These are phyloP conservation scores for Hypanus sabinus DNA, from an alignment of 2,113 vertebrate genomes.

Conservation along the genomic window DNA sequence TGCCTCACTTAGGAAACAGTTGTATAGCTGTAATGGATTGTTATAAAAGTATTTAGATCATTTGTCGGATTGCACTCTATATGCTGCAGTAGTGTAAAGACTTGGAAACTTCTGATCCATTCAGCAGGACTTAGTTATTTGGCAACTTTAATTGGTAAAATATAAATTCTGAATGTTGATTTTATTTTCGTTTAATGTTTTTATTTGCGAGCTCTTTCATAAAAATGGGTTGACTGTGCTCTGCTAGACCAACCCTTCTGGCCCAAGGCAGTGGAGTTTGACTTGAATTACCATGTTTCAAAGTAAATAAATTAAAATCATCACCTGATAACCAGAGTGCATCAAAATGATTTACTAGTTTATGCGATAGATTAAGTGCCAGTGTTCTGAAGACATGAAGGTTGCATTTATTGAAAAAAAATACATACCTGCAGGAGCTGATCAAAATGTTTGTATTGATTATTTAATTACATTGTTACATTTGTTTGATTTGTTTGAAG, in stretches of 20 bases:
- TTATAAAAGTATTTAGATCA: too few species aligned
- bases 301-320: background rate
- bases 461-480: background rate
- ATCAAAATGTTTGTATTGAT: background rate
- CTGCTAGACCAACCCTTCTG: background rate
- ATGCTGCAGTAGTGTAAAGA: too few species aligned
- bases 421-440: background rate
- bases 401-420: background rate
- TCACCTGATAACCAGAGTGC: background rate
- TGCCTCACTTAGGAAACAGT: too few species aligned
- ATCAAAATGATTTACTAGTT: background rate
- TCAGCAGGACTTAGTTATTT: background rate
- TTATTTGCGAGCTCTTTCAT: background rate
- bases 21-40: too few species aligned
- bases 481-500: background rate
- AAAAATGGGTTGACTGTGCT: background rate
- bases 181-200: background rate
- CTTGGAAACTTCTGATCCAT: background rate
- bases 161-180: background rate
- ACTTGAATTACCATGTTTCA: background rate
- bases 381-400: too few species aligned
- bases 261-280: too few species aligned
- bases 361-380: background rate
- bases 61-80: too few species aligned
- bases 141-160: background rate